Percentiles rank a stretch among this genome's conserved stretches.
These are phyloP conservation scores for Papilio protenor DNA, from an alignment of 2,888 invertebrate genomes.

Conservation along the genomic window DNA sequence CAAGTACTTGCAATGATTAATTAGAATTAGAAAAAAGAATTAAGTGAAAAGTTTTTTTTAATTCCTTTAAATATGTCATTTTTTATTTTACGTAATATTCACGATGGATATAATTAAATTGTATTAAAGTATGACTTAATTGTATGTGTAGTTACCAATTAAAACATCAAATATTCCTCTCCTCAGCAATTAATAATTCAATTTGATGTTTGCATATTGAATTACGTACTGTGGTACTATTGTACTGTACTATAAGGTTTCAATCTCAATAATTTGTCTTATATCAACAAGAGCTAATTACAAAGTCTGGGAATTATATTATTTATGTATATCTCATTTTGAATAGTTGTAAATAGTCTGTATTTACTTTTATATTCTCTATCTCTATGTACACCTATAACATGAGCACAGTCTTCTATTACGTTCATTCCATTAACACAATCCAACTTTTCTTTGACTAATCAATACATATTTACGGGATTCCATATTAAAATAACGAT, in stretches of 20 bases:
- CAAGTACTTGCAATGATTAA: too few species aligned
- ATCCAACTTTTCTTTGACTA: too few species aligned
- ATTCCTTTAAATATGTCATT: too few species aligned
- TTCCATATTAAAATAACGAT: neutral
- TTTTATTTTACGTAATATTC: too few species aligned
- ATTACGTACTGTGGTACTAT: neutral
- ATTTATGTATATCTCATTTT: neutral
- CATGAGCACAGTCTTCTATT: neutral
- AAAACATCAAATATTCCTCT: neutral
- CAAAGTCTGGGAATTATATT: neutral
- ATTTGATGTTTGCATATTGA: neutral
- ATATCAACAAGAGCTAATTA: neutral
- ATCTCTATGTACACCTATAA: neutral
- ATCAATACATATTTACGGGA: too few species aligned
- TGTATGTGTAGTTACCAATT: too few species aligned
- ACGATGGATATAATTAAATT: too few species aligned
- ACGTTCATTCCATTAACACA: neutral
- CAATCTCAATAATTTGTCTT: neutral
- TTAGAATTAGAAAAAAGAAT: too few species aligned
- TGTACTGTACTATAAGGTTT: neutral
- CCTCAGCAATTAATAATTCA: neutral
- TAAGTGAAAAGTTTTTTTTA: too few species aligned
- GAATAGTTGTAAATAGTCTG: neutral
- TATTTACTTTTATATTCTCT: neutral
- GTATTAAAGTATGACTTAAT: too few species aligned